Base-by-base conservation (phyloP, 1,140 invertebrate species). In the Ceratina japonica region DNA sequence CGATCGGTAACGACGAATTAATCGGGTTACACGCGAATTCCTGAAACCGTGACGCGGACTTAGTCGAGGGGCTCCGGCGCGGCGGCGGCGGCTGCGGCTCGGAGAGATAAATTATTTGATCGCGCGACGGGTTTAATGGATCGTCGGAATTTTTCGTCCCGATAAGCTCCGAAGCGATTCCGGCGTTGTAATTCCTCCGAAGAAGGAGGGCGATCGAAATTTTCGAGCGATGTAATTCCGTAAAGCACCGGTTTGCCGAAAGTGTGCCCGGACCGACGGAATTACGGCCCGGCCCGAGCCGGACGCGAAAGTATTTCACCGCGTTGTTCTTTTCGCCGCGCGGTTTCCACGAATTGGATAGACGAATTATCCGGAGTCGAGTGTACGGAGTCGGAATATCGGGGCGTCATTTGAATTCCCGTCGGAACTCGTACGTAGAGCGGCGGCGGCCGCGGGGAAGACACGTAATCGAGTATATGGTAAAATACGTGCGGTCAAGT, bases 121-220 rank as follows among this genome's bases (percentile, higher is more conserved):
- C 75, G 66, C 59, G 59, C 44, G 75, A 37, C 75, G 27, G 51
- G 68, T 78, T 78, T 63, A 78, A 78, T 56, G 75, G 66, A 71
- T 71, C 68, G 68, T 15, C 66, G 59, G 3, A 78, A 78, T 78
- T 78, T 78, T 78, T 78, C 75, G 49, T 78, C 68, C 54, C 49
- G 75, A 77, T 77, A 71, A 77, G 58, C 68, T 8, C 16, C 22
- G 66, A 77, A 44, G 22, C 68, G 75, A 61, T 22, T 4, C 58
- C n/a, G 54, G 56, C 49, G 37, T 54, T 63, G 66, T 72, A 71
- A 77, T 77, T 77, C 20, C 37, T 13, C 1, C n/a, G 75, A 31
- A 31, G 70, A 71, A 59, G 37, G 16, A 22, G 68, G 27, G 24
- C 75, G 63, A 77, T 77, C 51, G 75, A 77, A 62, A 78, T 72